Percentiles rank a stretch among this genome's conserved stretches.
phyloP scores from a whole-genome alignment of 2,888 invertebrate genomes.

The Caenorhabditis angaria region DNA sequence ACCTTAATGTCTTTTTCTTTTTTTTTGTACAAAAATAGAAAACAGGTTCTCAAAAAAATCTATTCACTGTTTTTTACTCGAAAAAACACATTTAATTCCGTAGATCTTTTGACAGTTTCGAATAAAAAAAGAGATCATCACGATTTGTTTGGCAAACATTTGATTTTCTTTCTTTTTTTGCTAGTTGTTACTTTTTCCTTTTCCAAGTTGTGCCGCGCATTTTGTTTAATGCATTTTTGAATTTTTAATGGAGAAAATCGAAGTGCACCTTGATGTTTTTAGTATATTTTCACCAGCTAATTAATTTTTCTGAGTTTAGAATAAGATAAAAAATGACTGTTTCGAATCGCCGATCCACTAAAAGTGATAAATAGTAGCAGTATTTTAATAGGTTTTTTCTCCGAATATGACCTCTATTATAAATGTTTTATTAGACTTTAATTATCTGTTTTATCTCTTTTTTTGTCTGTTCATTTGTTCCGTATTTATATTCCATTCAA shows the following conservation, averaged over 20 bases:
- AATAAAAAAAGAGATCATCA: background rate
- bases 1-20: no score
- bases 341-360: background rate
- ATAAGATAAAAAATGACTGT: background rate
- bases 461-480: background rate
- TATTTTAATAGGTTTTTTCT: background rate
- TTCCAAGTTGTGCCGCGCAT: background rate
- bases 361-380: background rate
- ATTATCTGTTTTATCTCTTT: background rate
- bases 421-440: background rate
- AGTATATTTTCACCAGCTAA: background rate
- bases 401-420: background rate
- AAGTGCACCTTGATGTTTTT: background rate
- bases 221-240: background rate
- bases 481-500: background rate
- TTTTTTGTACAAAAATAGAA: no score
- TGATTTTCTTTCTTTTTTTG: background rate
- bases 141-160: conserved; percentile 4
- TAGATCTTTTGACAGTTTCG: no score
- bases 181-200: background rate
- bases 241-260: background rate
- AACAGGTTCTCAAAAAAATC: no score
- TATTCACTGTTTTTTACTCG: no score
- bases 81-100: no score
- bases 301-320: no score